Percentiles rank a stretch among this genome's conserved stretches.
phyloP scores from a whole-genome alignment of 2,888 invertebrate genomes.

The Drosophila helvetica region DNA sequence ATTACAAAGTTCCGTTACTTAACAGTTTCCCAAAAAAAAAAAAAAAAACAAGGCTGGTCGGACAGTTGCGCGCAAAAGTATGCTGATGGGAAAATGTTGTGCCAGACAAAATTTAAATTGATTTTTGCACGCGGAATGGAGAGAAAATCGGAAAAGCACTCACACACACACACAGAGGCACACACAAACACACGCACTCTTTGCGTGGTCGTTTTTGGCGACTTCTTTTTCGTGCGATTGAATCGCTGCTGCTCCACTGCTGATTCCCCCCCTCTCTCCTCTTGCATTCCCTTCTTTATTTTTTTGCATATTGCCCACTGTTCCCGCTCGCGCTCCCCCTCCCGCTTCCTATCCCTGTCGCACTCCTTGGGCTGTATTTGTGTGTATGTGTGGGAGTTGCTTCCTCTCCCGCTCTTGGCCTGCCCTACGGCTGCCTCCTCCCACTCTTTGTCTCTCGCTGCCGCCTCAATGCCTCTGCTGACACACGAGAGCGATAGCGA shows the following conservation, averaged over 20 bases:
- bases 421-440: conserved; percentile 5
- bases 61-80: conserved; percentile 63
- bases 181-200: conserved; percentile 17
- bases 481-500: conserved; percentile 21
- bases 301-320: conserved; percentile 73
- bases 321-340: conserved; percentile 14
- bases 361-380: conserved; percentile 6
- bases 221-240: conserved; percentile 67
- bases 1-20: conserved; percentile 34
- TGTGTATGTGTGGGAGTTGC: conserved; percentile 73
- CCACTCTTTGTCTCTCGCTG: neutral
- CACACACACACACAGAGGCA: conserved; percentile 32
- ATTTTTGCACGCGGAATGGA: conserved; percentile 62
- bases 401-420: conserved; percentile 9
- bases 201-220: conserved; percentile 55
- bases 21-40: conserved; percentile 15
- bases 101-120: conserved; percentile 60
- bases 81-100: conserved; percentile 38
- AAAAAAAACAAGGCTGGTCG: conserved; percentile 2
- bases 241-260: conserved; percentile 26
- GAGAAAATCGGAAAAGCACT: conserved; percentile 54
- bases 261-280: conserved; percentile 24
- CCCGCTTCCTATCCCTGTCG: neutral
- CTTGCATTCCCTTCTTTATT: conserved; percentile 13
- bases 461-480: neutral